Evolutionary conservation across 1,140 invertebrate genomes (phyloP).

Genomic region (Drosophila nigrodunni): DNA sequence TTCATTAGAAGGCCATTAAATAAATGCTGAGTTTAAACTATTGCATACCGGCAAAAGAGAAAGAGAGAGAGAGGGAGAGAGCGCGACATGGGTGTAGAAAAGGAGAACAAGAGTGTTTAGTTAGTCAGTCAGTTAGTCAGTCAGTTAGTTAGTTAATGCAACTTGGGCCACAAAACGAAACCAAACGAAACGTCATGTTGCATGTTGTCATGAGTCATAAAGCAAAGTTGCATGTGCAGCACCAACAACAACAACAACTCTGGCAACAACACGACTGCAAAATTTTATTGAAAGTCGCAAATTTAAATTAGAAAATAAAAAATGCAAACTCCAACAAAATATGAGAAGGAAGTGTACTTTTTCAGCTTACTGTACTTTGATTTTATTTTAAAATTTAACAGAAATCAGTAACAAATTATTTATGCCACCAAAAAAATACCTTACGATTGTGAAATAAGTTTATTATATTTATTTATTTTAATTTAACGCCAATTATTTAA

Average conservation of each 20-base stretch:
- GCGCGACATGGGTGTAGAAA: background rate
- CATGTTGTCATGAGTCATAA: conserved; percentile 83
- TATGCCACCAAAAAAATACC: no score
- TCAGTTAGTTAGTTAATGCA: conserved; percentile 31
- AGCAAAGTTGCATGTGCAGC: conserved; percentile 74
- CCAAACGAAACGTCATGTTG: conserved; percentile 70
- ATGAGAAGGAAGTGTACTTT: conserved; percentile 43
- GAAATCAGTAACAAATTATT: no score
- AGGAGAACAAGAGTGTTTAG: background rate
- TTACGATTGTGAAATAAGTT: no score
- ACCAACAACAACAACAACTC: conserved; percentile 28
- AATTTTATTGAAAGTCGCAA: conserved; percentile 58
- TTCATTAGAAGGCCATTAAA: conserved; percentile 57
- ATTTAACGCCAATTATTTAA: no score
- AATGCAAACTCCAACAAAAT: conserved; percentile 50
- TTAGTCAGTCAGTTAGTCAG: conserved; percentile 48
- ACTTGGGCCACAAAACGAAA: conserved; percentile 43
- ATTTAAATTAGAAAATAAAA: conserved; percentile 75
- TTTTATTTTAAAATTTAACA: no score
- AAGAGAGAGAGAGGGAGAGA: conserved; percentile 1
- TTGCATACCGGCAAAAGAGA: conserved; percentile 16
- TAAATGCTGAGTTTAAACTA: conserved; percentile 58
- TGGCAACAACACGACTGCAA: conserved; percentile 42
- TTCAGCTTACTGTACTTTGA: background rate
- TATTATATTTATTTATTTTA: no score